phyloP scores from a whole-genome alignment of 1,140 invertebrate species.

The Rhopalosiphum padi region DNA sequence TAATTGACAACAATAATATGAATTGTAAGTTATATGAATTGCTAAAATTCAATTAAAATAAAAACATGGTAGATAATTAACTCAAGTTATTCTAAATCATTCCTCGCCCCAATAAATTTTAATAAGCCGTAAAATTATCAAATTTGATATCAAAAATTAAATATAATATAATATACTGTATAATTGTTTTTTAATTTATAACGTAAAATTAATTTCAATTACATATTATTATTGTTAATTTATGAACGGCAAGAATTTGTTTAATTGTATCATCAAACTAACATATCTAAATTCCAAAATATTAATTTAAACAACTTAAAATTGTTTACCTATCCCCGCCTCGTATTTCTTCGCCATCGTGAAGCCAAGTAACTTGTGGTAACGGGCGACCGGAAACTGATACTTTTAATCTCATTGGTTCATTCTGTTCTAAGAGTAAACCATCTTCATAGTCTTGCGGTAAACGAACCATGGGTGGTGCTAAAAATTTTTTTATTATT shows the following conservation, averaged over 20 bases:
- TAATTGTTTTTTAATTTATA: background rate
- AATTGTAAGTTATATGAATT: background rate
- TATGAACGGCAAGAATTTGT: background rate
- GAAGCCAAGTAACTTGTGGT: constrained; percentile 83
- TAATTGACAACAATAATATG: background rate
- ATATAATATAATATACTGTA: background rate
- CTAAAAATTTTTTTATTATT: constrained; percentile 63
- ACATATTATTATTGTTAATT: background rate
- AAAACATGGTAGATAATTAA: background rate
- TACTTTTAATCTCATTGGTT: constrained; percentile 86
- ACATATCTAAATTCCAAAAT: background rate
- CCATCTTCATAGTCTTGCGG: constrained; percentile 87
- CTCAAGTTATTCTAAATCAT: no score
- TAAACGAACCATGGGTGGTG: constrained; percentile 78
- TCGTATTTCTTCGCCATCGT: constrained; percentile 78
- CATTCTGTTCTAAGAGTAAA: constrained; percentile 85
- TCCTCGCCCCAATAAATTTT: background rate
- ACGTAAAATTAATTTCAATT: background rate
- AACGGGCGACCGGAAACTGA: constrained; percentile 87
- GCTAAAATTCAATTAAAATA: background rate
- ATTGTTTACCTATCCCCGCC: constrained; percentile 40
- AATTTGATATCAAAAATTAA: background rate
- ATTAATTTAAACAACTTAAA: background rate
- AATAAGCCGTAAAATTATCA: background rate
- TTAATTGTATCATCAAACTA: background rate